Base-by-base conservation (phyloP, 2,113 vertebrate species). In the Morone chrysops region DNA sequence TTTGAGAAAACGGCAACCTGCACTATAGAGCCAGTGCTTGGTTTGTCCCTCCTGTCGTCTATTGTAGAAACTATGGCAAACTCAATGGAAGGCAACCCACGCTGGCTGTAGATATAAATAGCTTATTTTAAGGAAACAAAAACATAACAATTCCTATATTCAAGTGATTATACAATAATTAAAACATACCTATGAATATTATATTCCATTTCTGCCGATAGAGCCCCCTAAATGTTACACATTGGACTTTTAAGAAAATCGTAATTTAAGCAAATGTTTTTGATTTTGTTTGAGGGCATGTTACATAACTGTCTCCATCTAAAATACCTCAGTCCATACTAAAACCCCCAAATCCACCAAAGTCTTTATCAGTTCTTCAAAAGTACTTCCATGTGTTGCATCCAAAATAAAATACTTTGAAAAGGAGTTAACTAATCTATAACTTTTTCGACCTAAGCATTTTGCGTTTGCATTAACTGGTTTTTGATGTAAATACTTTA, bases 291-390 rank as follows among this genome's bases (percentile, higher is more conserved):
- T 54, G 17, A 13, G 4, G 47, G 22, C 40, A 6, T 48, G 16
- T 74, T 59, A 41, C 9, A 45, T 78, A 73, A 81, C 56, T 5
- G 18, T 69, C 61, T 72, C 57, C 14, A 18, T 69, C 31, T 51
- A 40, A 71, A 80, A 76, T 50, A 22, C 20, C 48, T 71, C 3
- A 38, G 13, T 36, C 11, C 43, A n/a, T 6, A 57, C 17, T 53
- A 25, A 70, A 68, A 71, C 47, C 31, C 20, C 78, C 53, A 69
- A 70, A 51, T 25, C 31, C 25, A 25, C 25, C 25, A 25, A 31
- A 47, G 14, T 61, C 16, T 62, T 50, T 22, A 61, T 16, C 6
- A 0, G 14, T 31, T 61, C 5, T 13, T 11, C 1, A 2, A 43
- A 53, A 77, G 47, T 10, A 10, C 16, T 10, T 43, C 20, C 45